Evolutionary conservation across 2,888 invertebrate genomes (phyloP).

Genomic region (Megalurothrips usitatus): DNA sequence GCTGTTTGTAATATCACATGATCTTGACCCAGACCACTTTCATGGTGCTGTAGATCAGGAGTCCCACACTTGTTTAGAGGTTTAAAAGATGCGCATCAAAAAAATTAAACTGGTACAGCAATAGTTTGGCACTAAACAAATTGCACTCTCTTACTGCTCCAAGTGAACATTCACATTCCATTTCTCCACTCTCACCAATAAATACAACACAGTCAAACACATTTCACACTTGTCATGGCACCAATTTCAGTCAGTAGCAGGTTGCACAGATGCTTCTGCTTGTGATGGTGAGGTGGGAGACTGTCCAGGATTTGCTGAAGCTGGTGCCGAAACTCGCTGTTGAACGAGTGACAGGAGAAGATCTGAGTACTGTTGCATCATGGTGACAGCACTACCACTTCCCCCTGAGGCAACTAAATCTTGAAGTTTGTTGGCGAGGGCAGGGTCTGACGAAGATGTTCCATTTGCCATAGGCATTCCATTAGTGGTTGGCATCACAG

Average conservation of each 20-base stretch:
- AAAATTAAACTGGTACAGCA: not conserved
- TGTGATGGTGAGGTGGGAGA: constrained; percentile 13
- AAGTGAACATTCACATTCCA: not conserved
- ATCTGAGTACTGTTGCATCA: constrained; percentile 61
- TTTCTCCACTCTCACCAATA: not conserved
- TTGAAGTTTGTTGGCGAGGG: constrained; percentile 47
- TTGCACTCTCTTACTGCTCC: not conserved
- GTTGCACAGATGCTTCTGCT: not conserved
- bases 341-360: constrained; percentile 57
- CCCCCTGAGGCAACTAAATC: constrained; percentile 31
- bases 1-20: constrained; percentile 4
- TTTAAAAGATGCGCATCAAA: not conserved
- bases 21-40: not conserved
- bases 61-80: not conserved
- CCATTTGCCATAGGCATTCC: constrained; percentile 51
- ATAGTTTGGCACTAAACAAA: not conserved
- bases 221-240: not conserved
- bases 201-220: not conserved
- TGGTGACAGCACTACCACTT: constrained; percentile 50
- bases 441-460: constrained; percentile 40
- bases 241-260: constrained; percentile 12
- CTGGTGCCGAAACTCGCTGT: constrained; percentile 49
- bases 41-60: not conserved
- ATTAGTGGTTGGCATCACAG: constrained; percentile 48
- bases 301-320: constrained; percentile 12